These are phyloP conservation scores for Gymnocypris eckloni DNA, from an alignment of 2,797 vertebrate genomes.

Conservation along the genomic window DNA sequence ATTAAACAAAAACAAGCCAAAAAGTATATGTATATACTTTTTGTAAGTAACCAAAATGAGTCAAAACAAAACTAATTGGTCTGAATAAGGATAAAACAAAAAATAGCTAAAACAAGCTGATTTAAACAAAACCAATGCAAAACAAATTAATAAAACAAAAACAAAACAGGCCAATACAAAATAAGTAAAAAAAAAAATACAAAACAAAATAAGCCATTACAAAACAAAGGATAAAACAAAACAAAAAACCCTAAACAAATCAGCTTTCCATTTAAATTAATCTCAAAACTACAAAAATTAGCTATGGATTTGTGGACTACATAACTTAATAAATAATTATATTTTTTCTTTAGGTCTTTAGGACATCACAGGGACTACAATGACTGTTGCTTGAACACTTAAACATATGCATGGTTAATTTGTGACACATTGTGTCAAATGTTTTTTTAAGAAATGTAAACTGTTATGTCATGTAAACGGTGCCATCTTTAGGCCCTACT, in stretches of 20 bases:
- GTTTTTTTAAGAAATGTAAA: too few relatives aligned
- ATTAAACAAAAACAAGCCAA: too few relatives aligned
- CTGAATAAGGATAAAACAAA: background rate
- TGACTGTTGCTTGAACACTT: background rate
- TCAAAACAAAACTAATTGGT: background rate
- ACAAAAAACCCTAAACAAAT: background rate
- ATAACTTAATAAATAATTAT: background rate
- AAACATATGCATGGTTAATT: background rate
- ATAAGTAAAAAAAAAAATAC: background rate
- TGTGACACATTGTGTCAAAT: background rate
- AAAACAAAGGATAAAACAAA: too few relatives aligned
- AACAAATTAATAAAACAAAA: background rate
- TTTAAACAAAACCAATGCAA: background rate
- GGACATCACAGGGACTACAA: background rate
- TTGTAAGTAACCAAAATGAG: background rate
- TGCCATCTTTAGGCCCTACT: background rate
- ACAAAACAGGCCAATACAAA: background rate
- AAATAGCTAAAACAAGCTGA: background rate
- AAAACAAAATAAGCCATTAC: too few relatives aligned
- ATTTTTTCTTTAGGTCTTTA: background rate
- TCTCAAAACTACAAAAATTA: background rate
- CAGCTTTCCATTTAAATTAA: background rate
- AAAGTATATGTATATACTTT: too few relatives aligned
- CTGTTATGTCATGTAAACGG: too few relatives aligned
- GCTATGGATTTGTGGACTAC: background rate